These are phyloP conservation scores for Mesorhabditis spiculigera DNA, from an alignment of 2,888 invertebrate species.

Conservation along the genomic window DNA sequence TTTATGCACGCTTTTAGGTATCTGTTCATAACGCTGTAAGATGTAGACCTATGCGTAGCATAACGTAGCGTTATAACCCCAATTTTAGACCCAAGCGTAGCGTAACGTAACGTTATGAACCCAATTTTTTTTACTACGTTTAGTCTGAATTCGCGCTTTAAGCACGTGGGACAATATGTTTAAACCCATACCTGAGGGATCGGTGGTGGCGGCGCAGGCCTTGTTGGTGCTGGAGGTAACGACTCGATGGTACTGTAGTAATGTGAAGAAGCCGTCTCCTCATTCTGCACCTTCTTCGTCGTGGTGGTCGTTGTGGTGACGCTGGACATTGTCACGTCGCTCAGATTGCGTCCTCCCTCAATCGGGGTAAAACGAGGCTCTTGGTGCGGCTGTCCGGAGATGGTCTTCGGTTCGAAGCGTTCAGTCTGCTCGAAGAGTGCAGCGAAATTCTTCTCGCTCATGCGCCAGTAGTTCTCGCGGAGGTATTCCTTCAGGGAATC, in stretches of 20 bases:
- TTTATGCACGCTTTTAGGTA: no score
- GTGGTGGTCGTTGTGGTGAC: constrained; percentile 8
- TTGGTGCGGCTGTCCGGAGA: constrained; percentile 14
- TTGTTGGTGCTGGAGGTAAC: constrained; percentile 18
- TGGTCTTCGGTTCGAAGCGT: constrained; percentile 14
- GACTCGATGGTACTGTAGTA: neutral
- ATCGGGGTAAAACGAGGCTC: neutral
- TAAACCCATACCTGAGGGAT: constrained; percentile 11
- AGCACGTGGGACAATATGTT: no score
- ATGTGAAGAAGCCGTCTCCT: neutral
- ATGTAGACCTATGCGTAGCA: no score
- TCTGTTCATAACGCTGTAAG: no score
- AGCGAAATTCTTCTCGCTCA: constrained; percentile 30
- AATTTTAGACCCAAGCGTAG: no score
- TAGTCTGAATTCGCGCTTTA: no score
- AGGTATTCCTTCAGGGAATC: constrained; percentile 32
- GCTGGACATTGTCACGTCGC: neutral
- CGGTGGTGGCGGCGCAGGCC: constrained; percentile 18
- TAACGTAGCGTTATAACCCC: no score
- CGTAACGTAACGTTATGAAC: no score
- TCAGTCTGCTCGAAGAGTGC: constrained; percentile 25
- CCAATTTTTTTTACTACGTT: no score
- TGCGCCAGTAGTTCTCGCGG: constrained; percentile 30
- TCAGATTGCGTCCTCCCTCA: neutral
- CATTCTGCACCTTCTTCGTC: neutral